phyloP scores from a whole-genome alignment of 2,113 vertebrate species.

The Panthera leo region DNA sequence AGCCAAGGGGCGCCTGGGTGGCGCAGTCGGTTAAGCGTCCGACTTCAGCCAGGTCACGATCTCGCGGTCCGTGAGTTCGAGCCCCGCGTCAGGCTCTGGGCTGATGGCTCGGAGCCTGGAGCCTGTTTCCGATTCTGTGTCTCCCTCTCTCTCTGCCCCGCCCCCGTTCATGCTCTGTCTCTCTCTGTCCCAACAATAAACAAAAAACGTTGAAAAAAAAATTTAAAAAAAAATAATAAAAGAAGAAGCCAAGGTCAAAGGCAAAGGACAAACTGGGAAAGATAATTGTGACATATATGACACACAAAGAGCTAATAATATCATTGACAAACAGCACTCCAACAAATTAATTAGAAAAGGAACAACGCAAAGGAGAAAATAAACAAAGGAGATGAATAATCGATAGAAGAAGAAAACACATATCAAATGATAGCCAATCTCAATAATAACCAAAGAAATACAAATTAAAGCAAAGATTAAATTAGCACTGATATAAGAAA shows the following conservation, averaged over 20 bases:
- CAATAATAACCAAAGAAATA: not conserved
- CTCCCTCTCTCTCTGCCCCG: no score
- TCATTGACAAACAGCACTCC: not conserved
- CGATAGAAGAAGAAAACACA: not conserved
- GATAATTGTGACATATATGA: not conserved
- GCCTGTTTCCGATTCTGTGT: no score
- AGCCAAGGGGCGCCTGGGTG: not conserved
- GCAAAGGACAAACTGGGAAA: not conserved
- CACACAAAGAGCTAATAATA: not conserved
- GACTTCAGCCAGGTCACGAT: no score
- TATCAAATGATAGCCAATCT: not conserved
- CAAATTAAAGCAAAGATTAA: not conserved
- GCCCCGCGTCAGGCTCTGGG: no score
- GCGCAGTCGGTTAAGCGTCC: no score
- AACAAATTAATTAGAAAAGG: not conserved
- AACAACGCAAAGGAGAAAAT: not conserved
- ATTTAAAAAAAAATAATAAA: not conserved
- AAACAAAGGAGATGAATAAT: not conserved
- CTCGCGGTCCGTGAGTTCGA: no score
- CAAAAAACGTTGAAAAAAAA: no score
- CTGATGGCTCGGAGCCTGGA: no score
- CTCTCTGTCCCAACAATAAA: no score
- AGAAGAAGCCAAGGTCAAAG: not conserved
- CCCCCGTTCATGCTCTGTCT: no score
- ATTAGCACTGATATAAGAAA: not conserved